Evolutionary conservation across 2,113 vertebrate species (phyloP), one percentile per base, ranked within the genome.

Genomic region (Ictalurus furcatus): DNA sequence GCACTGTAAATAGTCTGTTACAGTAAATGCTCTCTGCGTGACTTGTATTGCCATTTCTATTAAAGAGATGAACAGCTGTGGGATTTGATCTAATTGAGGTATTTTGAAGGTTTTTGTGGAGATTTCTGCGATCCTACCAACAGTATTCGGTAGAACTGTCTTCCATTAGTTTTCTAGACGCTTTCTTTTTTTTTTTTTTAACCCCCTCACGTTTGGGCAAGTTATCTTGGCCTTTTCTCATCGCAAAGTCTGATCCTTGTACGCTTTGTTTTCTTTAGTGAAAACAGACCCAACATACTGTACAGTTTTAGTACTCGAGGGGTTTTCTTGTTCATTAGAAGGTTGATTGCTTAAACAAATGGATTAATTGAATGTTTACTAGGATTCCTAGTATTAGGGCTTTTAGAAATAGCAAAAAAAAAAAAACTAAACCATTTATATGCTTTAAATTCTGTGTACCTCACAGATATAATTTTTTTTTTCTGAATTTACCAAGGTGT

Each of bases 141-240:
- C 19, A 85, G 37, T 85, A 16, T 80, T 89, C 69, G 82, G 71
- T 87, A 85, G 82, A 88, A 85, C 30, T 3, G 90, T 89, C 88
- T 90, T 91, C 90, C 88, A 80, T 63, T 76, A 48, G 67, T 61
- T 86, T 88, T 65, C 82, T 81, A 88, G 59, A 58, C n/a, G n/a
- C 14, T 84, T 61, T 40, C 44, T 81, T 13, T 4, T 54, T 54
- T 54, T 54, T 13, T 4, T 48, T 48, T 48, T 48, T 6, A 48
- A 48, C 71, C 67, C 4, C 56, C 37, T 34, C 17, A 2, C 5
- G 37, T 59, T 71, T 63, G n/a, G 37, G 28, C 14, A 76, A 65
- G 14, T 25, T 54, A 7, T 44, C 14, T 85, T 84, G 16, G 52
- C 63, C 28, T 61, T 48, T 30, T 69, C 12, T 81, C n/a, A 28